Conservation (phyloP, 2,888 invertebrate species). For the Ophion ellenae region DNA sequence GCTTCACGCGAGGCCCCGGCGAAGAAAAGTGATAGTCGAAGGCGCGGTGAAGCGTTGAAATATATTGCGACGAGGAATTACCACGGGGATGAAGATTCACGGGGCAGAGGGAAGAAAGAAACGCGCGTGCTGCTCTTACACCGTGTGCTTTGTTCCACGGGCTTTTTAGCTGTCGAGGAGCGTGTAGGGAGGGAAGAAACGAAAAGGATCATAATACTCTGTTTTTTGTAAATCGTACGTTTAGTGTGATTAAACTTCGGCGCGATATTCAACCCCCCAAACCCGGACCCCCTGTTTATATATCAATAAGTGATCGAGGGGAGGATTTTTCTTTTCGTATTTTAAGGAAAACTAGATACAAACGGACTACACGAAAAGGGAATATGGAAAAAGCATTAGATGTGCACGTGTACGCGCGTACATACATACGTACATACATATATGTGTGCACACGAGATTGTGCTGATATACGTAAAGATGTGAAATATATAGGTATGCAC, state of each 20-base stretch:
- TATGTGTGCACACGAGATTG: neutral
- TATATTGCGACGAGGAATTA: neutral
- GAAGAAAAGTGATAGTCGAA: neutral
- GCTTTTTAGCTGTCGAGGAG: conserved; percentile 75
- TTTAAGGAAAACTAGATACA: conserved; percentile 21
- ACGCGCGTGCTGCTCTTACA: conserved; percentile 58
- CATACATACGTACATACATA: conserved; percentile 27
- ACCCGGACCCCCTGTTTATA: conserved; percentile 55
- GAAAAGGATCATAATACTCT: conserved; percentile 71
- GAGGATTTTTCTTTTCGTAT: conserved; percentile 9
- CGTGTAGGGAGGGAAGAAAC: conserved; percentile 34
- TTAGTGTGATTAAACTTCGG: conserved; percentile 64
- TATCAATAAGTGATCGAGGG: conserved; percentile 50
- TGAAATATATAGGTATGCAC: neutral
- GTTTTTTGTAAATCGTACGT: conserved; percentile 68
- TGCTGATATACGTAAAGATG: no score
- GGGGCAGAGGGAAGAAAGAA: conserved; percentile 18
- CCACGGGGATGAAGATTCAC: neutral
- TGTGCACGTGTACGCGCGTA: neutral
- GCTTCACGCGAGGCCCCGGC: neutral
- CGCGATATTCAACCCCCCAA: conserved; percentile 63
- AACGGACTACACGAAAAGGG: conserved; percentile 1
- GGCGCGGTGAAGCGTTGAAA: neutral
- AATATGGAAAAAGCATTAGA: conserved; percentile 39
- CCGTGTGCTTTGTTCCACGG: conserved; percentile 77